phyloP scores from a whole-genome alignment of 2,888 invertebrate genomes.

The Galerucella pusilla region DNA sequence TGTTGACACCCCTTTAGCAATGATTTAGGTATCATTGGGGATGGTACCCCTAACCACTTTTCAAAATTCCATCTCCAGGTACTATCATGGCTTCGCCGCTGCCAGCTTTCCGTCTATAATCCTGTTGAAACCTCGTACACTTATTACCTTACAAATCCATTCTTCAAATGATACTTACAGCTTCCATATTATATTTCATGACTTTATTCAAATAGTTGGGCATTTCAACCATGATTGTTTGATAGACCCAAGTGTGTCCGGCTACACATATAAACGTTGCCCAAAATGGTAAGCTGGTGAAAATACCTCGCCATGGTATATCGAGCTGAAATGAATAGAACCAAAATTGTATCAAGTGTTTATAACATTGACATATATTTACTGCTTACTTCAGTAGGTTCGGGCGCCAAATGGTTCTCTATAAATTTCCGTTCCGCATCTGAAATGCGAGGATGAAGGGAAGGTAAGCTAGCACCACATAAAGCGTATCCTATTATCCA shows the following conservation, averaged over 20 bases:
- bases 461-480: constrained; percentile 75
- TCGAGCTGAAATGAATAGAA: constrained; percentile 16
- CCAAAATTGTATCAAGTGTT: too few species aligned
- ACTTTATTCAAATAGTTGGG: constrained; percentile 62
- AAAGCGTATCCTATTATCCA: constrained; percentile 73
- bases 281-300: constrained; percentile 81
- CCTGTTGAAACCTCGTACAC: too few species aligned
- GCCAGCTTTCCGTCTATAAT: too few species aligned
- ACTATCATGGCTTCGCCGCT: too few species aligned
- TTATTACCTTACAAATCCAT: too few species aligned
- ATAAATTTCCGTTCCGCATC: constrained; percentile 75
- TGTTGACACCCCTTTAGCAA: too few species aligned
- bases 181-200: constrained; percentile 39
- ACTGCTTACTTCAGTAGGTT: constrained; percentile 68
- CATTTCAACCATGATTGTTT: constrained; percentile 45
- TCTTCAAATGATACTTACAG: constrained; percentile 27
- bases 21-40: too few species aligned
- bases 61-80: too few species aligned
- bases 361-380: too few species aligned
- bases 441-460: constrained; percentile 71
- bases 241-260: constrained; percentile 50
- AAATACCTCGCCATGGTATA: constrained; percentile 81
- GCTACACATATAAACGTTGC: constrained; percentile 68
- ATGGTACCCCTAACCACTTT: too few species aligned
- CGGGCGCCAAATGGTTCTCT: constrained; percentile 63